A percentile compares a stretch with the other conserved stretches of the same genome.
Evolutionary conservation across 1,140 invertebrate genomes (phyloP).

Genomic region (Papilio xuthus): DNA sequence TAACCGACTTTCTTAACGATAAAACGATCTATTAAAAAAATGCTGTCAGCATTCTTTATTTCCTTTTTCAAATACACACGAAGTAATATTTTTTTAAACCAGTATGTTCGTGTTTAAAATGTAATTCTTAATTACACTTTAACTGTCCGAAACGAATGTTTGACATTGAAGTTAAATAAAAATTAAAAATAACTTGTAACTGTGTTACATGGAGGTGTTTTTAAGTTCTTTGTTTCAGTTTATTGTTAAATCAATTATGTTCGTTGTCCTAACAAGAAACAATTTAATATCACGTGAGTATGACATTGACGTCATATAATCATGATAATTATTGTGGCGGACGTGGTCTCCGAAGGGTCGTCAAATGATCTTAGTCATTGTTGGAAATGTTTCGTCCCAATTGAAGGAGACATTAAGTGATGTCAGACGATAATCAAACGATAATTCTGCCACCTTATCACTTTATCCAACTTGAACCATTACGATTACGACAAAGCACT

Average conservation of each 20-base stretch:
- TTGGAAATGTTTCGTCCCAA: neutral
- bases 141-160: slow-evolving; percentile 14
- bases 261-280: slow-evolving; percentile 15
- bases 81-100: neutral
- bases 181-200: neutral
- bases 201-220: neutral
- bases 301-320: slow-evolving; percentile 31
- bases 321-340: slow-evolving; percentile 20
- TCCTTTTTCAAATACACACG: neutral
- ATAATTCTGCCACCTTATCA: neutral
- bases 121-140: slow-evolving; percentile 21
- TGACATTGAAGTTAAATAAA: slow-evolving; percentile 6
- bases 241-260: slow-evolving; percentile 19
- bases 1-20: slow-evolving; percentile 19
- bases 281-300: slow-evolving; percentile 24
- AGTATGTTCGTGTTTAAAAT: slow-evolving; percentile 22
- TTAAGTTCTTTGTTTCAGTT: slow-evolving; percentile 23
- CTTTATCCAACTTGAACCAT: neutral
- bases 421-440: neutral
- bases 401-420: neutral
- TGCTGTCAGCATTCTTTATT: neutral
- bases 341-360: slow-evolving; percentile 2
- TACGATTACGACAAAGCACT: slow-evolving; percentile 13
- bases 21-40: neutral
- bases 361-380: slow-evolving; percentile 12